These are phyloP conservation scores for Carlito syrichta DNA, from an alignment of 2,113 vertebrate species.

Conservation along the genomic window DNA sequence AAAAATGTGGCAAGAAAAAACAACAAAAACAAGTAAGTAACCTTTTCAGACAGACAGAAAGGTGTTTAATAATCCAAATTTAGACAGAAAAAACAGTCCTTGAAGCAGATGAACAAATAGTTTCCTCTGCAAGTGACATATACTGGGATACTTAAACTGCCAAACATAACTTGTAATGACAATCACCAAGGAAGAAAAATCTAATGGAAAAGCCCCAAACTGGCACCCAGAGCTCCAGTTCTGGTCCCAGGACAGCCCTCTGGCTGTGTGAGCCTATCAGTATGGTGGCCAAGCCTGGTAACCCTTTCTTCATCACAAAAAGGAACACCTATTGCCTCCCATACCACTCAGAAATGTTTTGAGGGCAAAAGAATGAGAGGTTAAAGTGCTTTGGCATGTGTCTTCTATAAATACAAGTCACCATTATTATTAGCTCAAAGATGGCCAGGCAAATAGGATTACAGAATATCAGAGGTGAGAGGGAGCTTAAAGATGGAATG, in stretches of 20 bases:
- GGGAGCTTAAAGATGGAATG: neutral
- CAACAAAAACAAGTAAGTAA: neutral
- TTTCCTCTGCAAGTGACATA: conserved; percentile 44
- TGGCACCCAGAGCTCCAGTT: neutral
- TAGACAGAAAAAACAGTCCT: conserved; percentile 37
- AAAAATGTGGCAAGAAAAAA: conserved; percentile 3
- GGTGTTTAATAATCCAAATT: conserved; percentile 21
- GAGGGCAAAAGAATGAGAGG: neutral
- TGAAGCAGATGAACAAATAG: conserved; percentile 20
- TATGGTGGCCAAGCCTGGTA: neutral
- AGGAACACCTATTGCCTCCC: neutral
- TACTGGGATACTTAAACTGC: neutral
- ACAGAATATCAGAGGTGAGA: neutral
- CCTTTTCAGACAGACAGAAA: conserved; percentile 28
- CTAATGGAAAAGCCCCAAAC: conserved; percentile 55
- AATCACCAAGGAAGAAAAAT: conserved; percentile 18
- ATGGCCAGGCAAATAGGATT: conserved; percentile 2
- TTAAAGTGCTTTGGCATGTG: neutral
- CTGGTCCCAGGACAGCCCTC: neutral
- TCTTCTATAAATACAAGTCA: neutral
- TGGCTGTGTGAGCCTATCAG: neutral
- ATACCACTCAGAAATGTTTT: neutral
- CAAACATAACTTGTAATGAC: conserved; percentile 24
- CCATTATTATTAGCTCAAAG: conserved; percentile 26
- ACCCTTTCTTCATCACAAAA: neutral